Evolutionary conservation across 2,797 vertebrate genomes (phyloP).

Genomic region (Falco cherrug): DNA sequence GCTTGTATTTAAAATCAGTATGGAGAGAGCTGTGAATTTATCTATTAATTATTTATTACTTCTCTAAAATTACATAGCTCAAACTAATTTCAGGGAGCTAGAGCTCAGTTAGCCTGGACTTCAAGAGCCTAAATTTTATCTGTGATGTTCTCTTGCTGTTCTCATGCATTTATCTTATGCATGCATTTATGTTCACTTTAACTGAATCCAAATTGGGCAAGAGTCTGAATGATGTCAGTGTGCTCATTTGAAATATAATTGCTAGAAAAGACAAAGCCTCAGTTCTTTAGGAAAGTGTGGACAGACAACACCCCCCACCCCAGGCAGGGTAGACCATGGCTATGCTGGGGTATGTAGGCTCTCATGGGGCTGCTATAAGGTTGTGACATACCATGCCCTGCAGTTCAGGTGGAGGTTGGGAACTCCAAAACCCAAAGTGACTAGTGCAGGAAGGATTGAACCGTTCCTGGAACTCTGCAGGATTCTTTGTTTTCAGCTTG

Average conservation of each 20-base stretch:
- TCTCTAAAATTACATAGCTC: not conserved
- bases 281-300: not conserved
- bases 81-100: slow-evolving; percentile 1
- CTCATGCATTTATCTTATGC: not conserved
- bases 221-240: not conserved
- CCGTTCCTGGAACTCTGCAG: no score
- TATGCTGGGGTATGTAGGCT: no score
- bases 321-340: no score
- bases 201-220: not conserved
- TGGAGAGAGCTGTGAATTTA: not conserved
- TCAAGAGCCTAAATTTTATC: not conserved
- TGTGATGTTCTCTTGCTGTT: not conserved
- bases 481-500: no score
- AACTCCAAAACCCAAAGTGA: no score
- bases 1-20: not conserved
- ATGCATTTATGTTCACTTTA: not conserved
- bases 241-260: not conserved
- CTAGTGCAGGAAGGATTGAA: no score
- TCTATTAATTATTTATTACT: slow-evolving; percentile 24
- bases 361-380: no score
- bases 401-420: no score
- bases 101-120: not conserved
- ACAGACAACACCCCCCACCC: no score
- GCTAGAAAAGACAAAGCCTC: not conserved
- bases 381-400: no score